Conservation (phyloP, 2,888 invertebrate species). For the Schizotus pectinicornis region DNA sequence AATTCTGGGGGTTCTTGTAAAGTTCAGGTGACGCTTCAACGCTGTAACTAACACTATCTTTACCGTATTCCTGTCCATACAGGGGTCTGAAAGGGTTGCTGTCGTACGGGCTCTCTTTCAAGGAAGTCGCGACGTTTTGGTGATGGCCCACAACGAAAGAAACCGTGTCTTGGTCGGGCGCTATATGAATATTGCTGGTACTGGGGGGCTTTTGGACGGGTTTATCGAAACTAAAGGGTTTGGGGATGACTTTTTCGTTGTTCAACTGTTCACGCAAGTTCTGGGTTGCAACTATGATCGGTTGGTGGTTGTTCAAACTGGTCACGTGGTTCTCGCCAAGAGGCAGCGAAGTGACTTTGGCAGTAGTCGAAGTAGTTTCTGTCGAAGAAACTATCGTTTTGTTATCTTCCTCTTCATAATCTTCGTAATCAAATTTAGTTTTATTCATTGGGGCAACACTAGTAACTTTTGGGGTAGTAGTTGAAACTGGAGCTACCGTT, state of each 20-base stretch:
- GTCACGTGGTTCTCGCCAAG: conserved; percentile 55
- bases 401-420: conserved; percentile 32
- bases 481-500: conserved; percentile 25
- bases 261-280: conserved; percentile 55
- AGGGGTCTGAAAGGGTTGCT: conserved; percentile 54
- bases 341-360: conserved; percentile 56
- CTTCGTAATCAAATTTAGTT: conserved; percentile 34
- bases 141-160: conserved; percentile 70
- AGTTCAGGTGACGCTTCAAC: conserved; percentile 31
- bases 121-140: conserved; percentile 64
- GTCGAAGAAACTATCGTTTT: conserved; percentile 29
- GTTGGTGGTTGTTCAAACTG: conserved; percentile 40
- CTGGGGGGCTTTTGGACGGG: conserved; percentile 58
- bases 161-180: conserved; percentile 69
- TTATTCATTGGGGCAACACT: conserved; percentile 34
- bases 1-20: conserved; percentile 3
- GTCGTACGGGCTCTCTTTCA: conserved; percentile 61
- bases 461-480: conserved; percentile 28
- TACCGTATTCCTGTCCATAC: conserved; percentile 36
- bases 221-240: conserved; percentile 45
- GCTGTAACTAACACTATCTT: conserved; percentile 32
- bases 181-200: conserved; percentile 69
- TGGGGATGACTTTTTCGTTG: conserved; percentile 52
- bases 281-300: conserved; percentile 55
- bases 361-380: conserved; percentile 34